A percentile compares a stretch with the other conserved stretches of the same genome.
phyloP scores from a whole-genome alignment of 2,797 vertebrate species.

The Tangara arthus region DNA sequence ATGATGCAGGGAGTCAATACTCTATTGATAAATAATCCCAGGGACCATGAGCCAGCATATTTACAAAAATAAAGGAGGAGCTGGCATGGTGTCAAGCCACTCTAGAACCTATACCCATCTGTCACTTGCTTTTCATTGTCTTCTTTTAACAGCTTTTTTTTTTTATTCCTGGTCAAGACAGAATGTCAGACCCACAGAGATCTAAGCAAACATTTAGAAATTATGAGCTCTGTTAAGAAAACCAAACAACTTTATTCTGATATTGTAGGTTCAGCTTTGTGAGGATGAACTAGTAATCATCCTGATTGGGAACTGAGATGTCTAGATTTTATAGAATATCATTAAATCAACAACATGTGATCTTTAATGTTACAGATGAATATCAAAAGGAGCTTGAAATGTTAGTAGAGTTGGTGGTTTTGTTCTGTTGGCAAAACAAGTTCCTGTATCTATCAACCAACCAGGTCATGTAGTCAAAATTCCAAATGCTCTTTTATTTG shows the following conservation, averaged over 20 bases:
- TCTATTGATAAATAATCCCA: neutral
- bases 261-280: neutral
- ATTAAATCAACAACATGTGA: neutral
- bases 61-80: neutral
- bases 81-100: rapidly evolving
- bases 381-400: neutral
- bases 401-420: neutral
- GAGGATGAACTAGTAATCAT: neutral
- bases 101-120: neutral
- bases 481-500: neutral
- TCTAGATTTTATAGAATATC: neutral
- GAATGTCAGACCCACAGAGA: neutral
- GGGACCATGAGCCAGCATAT: neutral
- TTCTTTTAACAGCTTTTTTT: neutral
- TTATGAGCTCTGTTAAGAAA: neutral
- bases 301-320: neutral
- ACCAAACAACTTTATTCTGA: neutral
- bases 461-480: neutral
- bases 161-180: neutral
- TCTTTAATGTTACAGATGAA: neutral
- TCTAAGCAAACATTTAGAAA: neutral
- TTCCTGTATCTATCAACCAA: neutral
- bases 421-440: neutral
- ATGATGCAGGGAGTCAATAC: neutral
- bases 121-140: rapidly evolving